These are phyloP conservation scores for Aphelinus atriplicis DNA, from an alignment of 1,140 invertebrate species.

Conservation along the genomic window DNA sequence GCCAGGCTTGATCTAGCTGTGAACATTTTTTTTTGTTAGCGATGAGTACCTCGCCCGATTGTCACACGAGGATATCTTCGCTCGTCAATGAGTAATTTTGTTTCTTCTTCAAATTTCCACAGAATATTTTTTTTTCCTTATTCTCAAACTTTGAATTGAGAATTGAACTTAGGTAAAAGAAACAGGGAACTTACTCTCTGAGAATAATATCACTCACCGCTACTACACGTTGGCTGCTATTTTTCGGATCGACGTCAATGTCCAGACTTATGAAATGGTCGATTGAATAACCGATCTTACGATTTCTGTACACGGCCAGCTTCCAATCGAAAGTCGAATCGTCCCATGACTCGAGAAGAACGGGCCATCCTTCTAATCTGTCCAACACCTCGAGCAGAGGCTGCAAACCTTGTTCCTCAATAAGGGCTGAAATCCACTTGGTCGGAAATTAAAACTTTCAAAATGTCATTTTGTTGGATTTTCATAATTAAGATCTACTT, in stretches of 20 bases:
- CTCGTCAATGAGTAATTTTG: too few relatives aligned
- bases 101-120: too few relatives aligned
- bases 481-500: neutral
- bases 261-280: conserved; percentile 28
- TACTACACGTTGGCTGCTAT: conserved; percentile 21
- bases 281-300: conserved; percentile 18
- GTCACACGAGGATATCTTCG: too few relatives aligned
- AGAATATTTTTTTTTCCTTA: too few relatives aligned
- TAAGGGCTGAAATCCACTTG: conserved; percentile 66
- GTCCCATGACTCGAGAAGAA: conserved; percentile 82
- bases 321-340: conserved; percentile 80
- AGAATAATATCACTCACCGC: conserved; percentile 13
- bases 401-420: conserved; percentile 77
- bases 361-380: conserved; percentile 88
- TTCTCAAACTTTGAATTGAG: too few relatives aligned
- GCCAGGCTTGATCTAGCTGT: conserved; percentile 90
- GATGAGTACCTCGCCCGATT: too few relatives aligned
- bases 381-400: conserved; percentile 77
- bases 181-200: too few relatives aligned
- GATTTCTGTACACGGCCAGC: neutral
- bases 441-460: conserved; percentile 2
- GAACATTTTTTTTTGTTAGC: neutral
- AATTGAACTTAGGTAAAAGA: too few relatives aligned
- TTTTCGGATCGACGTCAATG: conserved; percentile 29
- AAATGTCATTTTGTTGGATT: neutral